Evolutionary conservation across 2,888 invertebrate genomes (phyloP).

Genomic region (Byasa hedistus): DNA sequence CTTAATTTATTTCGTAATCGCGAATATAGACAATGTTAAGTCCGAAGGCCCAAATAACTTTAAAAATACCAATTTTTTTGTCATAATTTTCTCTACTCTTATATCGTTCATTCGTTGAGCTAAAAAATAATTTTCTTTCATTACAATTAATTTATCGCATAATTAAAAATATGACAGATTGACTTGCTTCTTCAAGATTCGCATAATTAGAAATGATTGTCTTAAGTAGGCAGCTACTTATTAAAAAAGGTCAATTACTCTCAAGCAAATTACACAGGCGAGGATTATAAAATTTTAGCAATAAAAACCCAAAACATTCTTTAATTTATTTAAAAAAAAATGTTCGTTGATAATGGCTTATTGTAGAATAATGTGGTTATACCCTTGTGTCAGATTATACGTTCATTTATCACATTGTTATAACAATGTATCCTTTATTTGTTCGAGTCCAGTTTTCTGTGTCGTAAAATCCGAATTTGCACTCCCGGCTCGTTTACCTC

Average conservation of each 20-base stretch:
- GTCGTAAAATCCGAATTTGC: slow-evolving; percentile 38
- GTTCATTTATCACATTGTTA: slow-evolving; percentile 16
- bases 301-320: neutral
- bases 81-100: neutral
- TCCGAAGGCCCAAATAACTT: too few species aligned
- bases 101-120: neutral
- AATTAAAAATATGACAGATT: neutral
- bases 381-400: neutral
- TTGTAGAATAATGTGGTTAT: neutral
- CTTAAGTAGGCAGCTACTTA: neutral
- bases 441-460: slow-evolving; percentile 28
- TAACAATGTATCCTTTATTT: slow-evolving; percentile 19
- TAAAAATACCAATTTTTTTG: too few species aligned
- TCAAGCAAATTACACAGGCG: neutral
- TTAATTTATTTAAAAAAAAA: neutral
- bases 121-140: neutral
- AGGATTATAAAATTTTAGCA: neutral
- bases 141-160: neutral
- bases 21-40: too few species aligned
- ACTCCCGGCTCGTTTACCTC: slow-evolving; percentile 34
- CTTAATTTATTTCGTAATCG: too few species aligned
- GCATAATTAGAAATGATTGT: neutral
- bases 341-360: neutral
- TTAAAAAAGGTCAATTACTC: neutral
- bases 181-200: neutral